Evolutionary conservation across 2,888 invertebrate species (phyloP).

Genomic region (Ormyrus labotus): DNA sequence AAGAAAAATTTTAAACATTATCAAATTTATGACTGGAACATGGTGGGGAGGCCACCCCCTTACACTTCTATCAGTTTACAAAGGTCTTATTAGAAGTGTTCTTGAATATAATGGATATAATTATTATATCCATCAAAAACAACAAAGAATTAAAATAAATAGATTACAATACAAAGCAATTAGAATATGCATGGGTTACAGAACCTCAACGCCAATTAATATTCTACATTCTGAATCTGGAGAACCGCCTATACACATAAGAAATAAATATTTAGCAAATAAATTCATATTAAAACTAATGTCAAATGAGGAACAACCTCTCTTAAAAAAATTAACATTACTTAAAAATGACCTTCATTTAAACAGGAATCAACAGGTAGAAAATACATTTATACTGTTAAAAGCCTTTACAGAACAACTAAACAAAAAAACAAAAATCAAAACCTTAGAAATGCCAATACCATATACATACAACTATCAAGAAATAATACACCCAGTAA

Average conservation of each 20-base stretch:
- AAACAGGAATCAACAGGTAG: not conserved
- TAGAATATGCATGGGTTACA: conserved; percentile 13
- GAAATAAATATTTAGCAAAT: not conserved
- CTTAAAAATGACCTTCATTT: not conserved
- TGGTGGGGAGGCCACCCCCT: conserved; percentile 3
- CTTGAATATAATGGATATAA: not conserved
- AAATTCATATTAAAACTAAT: not conserved
- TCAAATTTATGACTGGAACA: not conserved
- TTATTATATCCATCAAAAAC: not conserved
- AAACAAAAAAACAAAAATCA: not conserved
- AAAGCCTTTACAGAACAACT: not conserved
- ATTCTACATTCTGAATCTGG: conserved; percentile 3
- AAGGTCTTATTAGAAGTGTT: not conserved
- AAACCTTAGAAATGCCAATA: not conserved
- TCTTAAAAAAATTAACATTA: not conserved
- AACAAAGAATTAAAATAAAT: not conserved
- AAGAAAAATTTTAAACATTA: not conserved
- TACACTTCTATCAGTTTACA: not conserved
- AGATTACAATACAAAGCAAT: not conserved
- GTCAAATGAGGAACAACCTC: not conserved
- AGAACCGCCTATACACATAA: not conserved
- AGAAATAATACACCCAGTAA: too few relatives aligned
- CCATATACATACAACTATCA: not conserved
- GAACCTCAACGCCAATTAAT: conserved; percentile 1
- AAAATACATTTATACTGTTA: not conserved